A percentile compares a stretch with the other conserved stretches of the same genome.
phyloP scores from a whole-genome alignment of 1,140 invertebrate species.

The Leptinotarsa lineolata region DNA sequence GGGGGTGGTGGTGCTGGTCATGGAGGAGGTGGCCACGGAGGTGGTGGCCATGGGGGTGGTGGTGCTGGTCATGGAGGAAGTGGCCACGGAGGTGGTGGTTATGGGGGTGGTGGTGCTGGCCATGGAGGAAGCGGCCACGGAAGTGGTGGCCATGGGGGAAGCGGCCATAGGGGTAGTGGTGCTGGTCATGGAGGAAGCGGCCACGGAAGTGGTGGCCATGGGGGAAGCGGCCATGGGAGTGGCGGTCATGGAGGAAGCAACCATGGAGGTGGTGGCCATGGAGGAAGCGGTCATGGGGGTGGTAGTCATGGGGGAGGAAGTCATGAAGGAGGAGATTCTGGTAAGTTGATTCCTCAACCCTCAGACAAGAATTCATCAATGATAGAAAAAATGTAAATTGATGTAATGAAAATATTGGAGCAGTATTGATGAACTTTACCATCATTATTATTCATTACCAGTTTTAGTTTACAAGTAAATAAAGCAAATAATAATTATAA shows the following conservation, averaged over 20 bases:
- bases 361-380: too few relatives aligned
- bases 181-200: constrained; percentile 13
- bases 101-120: constrained; percentile 13
- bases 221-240: constrained; percentile 9
- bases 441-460: too few relatives aligned
- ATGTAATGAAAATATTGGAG: too few relatives aligned
- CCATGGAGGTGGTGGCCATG: constrained; percentile 15
- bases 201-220: constrained; percentile 10
- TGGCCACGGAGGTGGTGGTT: constrained; percentile 13
- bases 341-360: not conserved
- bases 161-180: not conserved
- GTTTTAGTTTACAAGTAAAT: too few relatives aligned
- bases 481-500: too few relatives aligned
- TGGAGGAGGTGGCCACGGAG: constrained; percentile 6
- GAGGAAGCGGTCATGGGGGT: constrained; percentile 15
- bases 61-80: constrained; percentile 19
- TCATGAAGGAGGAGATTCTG: constrained; percentile 1
- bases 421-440: too few relatives aligned
- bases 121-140: constrained; percentile 21
- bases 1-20: constrained; percentile 8
- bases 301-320: not conserved
- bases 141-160: not conserved
- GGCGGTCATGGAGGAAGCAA: constrained; percentile 17
- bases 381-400: too few relatives aligned
- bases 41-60: constrained; percentile 17